Evolutionary conservation across 2,888 invertebrate species (phyloP).

Genomic region (Apotomis betuletana): DNA sequence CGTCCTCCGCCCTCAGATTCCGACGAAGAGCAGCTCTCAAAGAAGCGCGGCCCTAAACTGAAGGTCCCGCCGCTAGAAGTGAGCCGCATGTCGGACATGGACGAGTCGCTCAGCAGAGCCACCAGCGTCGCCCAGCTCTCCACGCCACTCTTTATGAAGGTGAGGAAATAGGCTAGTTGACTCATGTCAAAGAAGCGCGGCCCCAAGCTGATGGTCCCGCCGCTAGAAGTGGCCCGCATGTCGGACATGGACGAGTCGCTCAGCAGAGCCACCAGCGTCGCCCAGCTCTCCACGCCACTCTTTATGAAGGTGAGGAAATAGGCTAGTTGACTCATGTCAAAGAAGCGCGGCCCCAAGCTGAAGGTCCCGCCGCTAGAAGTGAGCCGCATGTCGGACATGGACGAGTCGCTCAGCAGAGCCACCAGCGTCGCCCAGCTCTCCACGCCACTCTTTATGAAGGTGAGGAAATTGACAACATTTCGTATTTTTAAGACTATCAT

Average conservation of each 20-base stretch:
- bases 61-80: constrained; percentile 56
- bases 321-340: no score
- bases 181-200: no score
- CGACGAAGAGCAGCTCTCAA: constrained; percentile 62
- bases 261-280: constrained; percentile 69
- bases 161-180: no score
- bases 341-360: no score
- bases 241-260: constrained; percentile 64
- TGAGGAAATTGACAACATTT: constrained; percentile 56
- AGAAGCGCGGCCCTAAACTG: constrained; percentile 57
- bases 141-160: constrained; percentile 75
- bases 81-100: constrained; percentile 54
- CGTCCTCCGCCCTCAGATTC: constrained; percentile 75
- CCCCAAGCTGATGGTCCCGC: constrained; percentile 49
- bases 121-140: constrained; percentile 74
- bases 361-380: constrained; percentile 56
- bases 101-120: constrained; percentile 63
- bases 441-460: constrained; percentile 75
- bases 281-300: constrained; percentile 68
- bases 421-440: constrained; percentile 75
- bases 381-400: constrained; percentile 54
- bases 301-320: constrained; percentile 76
- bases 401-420: constrained; percentile 63
- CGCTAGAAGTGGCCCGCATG: constrained; percentile 50
- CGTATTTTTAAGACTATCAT: no score